Conservation (phyloP, 2,797 vertebrate genomes). For the Sphenodon punctatus region DNA sequence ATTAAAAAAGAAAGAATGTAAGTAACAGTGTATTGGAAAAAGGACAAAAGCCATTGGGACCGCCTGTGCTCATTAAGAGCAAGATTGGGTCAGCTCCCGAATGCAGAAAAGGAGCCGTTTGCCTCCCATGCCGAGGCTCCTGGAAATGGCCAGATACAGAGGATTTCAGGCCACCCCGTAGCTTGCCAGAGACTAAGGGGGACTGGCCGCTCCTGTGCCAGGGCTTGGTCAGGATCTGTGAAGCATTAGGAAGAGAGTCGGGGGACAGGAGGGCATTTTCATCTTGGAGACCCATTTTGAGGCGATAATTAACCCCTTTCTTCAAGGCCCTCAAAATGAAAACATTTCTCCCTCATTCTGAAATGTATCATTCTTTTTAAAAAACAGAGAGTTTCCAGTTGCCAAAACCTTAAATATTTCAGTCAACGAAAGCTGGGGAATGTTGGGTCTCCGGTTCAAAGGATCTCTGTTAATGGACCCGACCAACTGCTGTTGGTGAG, state of each 20-base stretch:
- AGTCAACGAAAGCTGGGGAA: too few species aligned
- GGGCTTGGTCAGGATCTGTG: not conserved
- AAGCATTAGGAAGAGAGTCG: not conserved
- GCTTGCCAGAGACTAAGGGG: not conserved
- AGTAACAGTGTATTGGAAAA: constrained; percentile 65
- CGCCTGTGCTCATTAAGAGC: constrained; percentile 20
- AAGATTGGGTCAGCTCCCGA: not conserved
- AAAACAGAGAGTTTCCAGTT: too few species aligned
- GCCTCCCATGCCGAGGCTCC: fast-evolving
- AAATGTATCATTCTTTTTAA: too few species aligned
- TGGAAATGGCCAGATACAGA: not conserved
- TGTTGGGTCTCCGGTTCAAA: too few species aligned
- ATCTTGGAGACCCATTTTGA: not conserved
- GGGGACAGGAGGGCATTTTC: fast-evolving
- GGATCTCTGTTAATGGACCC: too few species aligned
- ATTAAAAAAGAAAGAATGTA: constrained; percentile 73
- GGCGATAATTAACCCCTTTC: not conserved
- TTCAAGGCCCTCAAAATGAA: not conserved
- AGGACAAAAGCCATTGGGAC: constrained; percentile 68
- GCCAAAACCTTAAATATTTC: too few species aligned
- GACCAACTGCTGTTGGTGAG: too few species aligned
- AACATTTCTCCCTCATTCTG: too few species aligned
- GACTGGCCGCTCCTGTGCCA: not conserved
- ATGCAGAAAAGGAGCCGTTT: not conserved
- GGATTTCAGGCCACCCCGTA: not conserved